Evolutionary conservation across 2,888 invertebrate genomes (phyloP), one percentile per base, ranked within the genome.

Genomic region (Yponomeuta malinellus): DNA sequence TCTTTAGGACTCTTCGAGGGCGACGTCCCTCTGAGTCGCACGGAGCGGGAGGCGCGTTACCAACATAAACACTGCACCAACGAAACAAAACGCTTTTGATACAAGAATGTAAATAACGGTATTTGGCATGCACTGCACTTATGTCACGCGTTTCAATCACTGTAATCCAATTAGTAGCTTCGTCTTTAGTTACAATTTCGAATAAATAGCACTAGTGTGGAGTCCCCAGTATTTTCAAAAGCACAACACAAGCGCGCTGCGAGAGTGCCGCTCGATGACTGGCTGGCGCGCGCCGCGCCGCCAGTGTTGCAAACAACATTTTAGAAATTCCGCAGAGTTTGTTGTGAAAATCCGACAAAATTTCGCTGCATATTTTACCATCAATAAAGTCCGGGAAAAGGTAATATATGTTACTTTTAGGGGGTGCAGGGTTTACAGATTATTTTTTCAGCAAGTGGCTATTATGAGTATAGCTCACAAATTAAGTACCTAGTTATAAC

Each of bases 51-150:
- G 85, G 84, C 86, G 86, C 88, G 86, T 82, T 87, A 82, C 84
- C 83, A 87, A 91, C 90, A 90, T 90, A 92, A 92, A 92, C 91
- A 92, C 91, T 89, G 85, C 90, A 91, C 90, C 85, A 87, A 86
- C 82, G 79, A 82, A 87, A 82, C 81, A 83, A 86, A 82, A 48
- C 15, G 23, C 64, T 48, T 59, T 10, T 10, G 31, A 52, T 31
- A 31, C 52, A 68, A 29, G n/a, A 63, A 12, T n/a, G 64, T 63
- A 59, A 59, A 66, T 65, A 65, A 69, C 69, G 67, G 65, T 69
- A 72, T 81, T 52, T 6, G 12, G 52, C 48, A 52, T 31, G 12
- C 89, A 90, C 88, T 79, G 72, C 89, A 90, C 90, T 80, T 63
- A 12, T 43, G 73, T 75, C 86, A 88, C 85, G 82, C 72, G 73